phyloP scores from a whole-genome alignment of 53 echinoderm and acorn worm genomes.

The Echinarachnius parma region DNA sequence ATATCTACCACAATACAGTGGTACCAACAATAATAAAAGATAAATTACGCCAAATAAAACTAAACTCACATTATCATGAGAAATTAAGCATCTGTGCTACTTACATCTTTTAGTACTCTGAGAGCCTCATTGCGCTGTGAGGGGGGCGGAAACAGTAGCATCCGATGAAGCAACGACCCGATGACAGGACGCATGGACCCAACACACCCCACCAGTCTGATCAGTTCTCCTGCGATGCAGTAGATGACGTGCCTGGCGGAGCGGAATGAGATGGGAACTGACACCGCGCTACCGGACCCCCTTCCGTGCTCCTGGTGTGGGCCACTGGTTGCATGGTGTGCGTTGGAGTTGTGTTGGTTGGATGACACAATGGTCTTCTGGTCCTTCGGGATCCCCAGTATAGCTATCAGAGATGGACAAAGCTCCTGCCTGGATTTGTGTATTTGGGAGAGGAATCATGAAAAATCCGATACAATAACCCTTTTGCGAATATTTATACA shows the following conservation, averaged over 20 bases:
- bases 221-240: conserved; percentile 77
- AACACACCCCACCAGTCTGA: conserved; percentile 83
- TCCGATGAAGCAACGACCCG: conserved; percentile 84
- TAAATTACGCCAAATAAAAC: too few species aligned
- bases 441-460: too few species aligned
- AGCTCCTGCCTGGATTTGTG: conserved; percentile 85
- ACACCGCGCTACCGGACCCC: conserved; percentile 79
- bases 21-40: too few species aligned
- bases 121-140: conserved; percentile 89
- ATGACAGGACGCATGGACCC: conserved; percentile 91
- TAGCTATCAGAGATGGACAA: conserved; percentile 90
- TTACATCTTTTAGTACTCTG: conserved; percentile 92
- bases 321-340: conserved; percentile 11
- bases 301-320: conserved; percentile 76
- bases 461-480: too few species aligned
- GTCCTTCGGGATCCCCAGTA: conserved; percentile 90
- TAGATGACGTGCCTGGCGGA: conserved; percentile 81
- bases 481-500: too few species aligned
- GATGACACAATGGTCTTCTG: conserved; percentile 84
- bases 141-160: conserved; percentile 92
- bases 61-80: not conserved
- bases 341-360: conserved; percentile 35
- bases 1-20: too few species aligned
- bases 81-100: not conserved
- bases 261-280: conserved; percentile 61